These are phyloP conservation scores for Schmidtea mediterranea DNA, from an alignment of 1,140 invertebrate genomes.

Conservation along the genomic window DNA sequence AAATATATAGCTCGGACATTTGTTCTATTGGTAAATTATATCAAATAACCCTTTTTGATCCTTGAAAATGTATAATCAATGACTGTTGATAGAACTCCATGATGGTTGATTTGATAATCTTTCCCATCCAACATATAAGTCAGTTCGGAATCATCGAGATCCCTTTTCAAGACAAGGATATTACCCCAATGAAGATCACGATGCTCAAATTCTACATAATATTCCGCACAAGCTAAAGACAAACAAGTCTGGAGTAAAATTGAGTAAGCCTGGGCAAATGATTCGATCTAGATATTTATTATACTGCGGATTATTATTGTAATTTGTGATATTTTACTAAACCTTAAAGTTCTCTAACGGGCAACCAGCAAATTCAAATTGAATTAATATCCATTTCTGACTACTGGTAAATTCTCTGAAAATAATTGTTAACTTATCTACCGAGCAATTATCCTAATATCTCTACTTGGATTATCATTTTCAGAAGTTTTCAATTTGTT, in stretches of 20 bases:
- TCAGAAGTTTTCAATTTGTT: background rate
- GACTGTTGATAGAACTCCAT: conserved; percentile 39
- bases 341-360: background rate
- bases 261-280: background rate
- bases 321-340: too few species aligned
- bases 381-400: background rate
- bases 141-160: too few species aligned
- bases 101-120: conserved; percentile 25
- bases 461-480: background rate
- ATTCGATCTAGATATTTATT: background rate
- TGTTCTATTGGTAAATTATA: too few species aligned
- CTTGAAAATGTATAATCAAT: conserved; percentile 78
- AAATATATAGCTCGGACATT: too few species aligned
- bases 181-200: conserved; percentile 74
- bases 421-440: too few species aligned
- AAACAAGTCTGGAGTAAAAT: conserved; percentile 22
- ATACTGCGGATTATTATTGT: too few species aligned
- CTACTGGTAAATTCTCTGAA: too few species aligned
- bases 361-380: background rate
- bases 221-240: conserved; percentile 50
- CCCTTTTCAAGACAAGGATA: conserved; percentile 35
- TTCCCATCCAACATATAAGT: conserved; percentile 30
- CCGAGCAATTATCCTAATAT: too few species aligned
- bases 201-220: conserved; percentile 57
- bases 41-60: conserved; percentile 11